These are phyloP conservation scores for Psix sp. DNA, from an alignment of 1,140 invertebrate genomes.

Conservation along the genomic window DNA sequence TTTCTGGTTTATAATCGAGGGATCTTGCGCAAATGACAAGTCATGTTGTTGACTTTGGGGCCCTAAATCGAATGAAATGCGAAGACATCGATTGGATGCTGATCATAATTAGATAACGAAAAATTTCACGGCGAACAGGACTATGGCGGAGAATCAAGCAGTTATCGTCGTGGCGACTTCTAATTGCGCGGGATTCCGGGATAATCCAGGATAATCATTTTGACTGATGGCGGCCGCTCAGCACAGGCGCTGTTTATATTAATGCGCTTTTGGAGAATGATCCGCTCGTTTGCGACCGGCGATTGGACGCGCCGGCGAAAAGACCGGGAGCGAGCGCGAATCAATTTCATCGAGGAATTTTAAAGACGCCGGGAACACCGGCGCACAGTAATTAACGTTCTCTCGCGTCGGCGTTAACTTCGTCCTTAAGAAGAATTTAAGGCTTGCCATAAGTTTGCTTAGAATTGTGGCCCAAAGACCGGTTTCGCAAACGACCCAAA, in stretches of 20 bases:
- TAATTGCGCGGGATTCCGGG: conserved; percentile 31
- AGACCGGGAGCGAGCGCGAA: conserved; percentile 58
- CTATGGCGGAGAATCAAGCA: conserved; percentile 9
- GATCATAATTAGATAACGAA: conserved; percentile 42
- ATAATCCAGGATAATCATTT: conserved; percentile 35
- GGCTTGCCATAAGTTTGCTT: conserved; percentile 50
- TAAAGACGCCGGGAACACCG: conserved; percentile 56
- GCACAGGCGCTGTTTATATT: conserved; percentile 32
- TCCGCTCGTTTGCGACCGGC: conserved; percentile 40
- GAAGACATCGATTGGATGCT: conserved; percentile 18
- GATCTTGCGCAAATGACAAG: conserved; percentile 9
- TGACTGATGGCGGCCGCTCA: conserved; percentile 23
- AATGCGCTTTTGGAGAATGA: conserved; percentile 34
- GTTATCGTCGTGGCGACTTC: conserved; percentile 23
- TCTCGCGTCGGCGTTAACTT: conserved; percentile 53
- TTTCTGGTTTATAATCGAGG: too few species aligned
- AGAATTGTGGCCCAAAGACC: conserved; percentile 43
- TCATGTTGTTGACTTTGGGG: background rate
- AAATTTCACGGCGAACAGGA: conserved; percentile 9
- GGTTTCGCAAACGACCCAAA: conserved; percentile 35
- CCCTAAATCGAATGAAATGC: conserved; percentile 25
- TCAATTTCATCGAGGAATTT: conserved; percentile 59
- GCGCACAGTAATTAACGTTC: conserved; percentile 54
- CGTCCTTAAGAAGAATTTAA: conserved; percentile 59
- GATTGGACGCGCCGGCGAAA: conserved; percentile 47